Percentiles rank a stretch among this genome's conserved stretches.
Evolutionary conservation across 2,113 vertebrate species (phyloP).

Genomic region (Oreochromis aureus): DNA sequence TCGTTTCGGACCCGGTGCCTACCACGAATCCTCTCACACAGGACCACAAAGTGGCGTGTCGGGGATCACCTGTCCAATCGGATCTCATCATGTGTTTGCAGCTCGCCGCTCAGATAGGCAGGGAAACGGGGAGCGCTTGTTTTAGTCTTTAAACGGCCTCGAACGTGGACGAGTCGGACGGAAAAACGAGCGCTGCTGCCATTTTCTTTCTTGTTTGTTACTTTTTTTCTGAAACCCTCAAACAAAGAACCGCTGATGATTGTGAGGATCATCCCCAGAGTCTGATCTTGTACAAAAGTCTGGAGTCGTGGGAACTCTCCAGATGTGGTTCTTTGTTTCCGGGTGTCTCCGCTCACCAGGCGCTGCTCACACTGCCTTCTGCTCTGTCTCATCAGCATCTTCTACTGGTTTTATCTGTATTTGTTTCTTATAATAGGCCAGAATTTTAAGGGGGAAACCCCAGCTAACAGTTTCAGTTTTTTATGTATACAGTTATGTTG

Average conservation of each 20-base stretch:
- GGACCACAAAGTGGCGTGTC: neutral
- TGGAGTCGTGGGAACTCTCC: neutral
- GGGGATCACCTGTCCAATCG: neutral
- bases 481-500: neutral
- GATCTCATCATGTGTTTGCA: neutral
- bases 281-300: neutral
- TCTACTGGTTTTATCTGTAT: neutral
- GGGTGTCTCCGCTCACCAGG: neutral
- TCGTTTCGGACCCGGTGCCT: neutral
- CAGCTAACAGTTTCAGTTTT: neutral
- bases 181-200: neutral
- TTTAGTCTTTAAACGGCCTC: neutral
- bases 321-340: neutral
- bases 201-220: neutral
- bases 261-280: neutral
- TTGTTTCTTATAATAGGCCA: constrained; percentile 19
- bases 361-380: neutral
- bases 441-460: constrained; percentile 8
- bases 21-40: neutral
- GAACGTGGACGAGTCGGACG: neutral
- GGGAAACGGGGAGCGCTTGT: neutral
- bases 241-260: neutral
- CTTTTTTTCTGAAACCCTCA: neutral
- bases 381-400: neutral
- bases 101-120: neutral